phyloP scores from a whole-genome alignment of 2,113 vertebrate species.

The Phalacrocorax brasilianus region DNA sequence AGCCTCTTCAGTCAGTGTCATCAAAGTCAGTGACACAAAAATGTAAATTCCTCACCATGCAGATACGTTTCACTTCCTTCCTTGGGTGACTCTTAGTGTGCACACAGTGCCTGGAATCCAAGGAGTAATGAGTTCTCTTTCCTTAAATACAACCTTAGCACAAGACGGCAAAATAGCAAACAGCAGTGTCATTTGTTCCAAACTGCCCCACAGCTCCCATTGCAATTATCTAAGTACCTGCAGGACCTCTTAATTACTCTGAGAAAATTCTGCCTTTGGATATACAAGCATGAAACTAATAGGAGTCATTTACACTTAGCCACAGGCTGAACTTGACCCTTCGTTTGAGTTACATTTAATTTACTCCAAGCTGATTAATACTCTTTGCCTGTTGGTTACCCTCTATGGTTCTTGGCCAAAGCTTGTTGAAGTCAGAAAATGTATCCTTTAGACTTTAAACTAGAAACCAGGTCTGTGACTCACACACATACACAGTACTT shows the following conservation, averaged over 20 bases:
- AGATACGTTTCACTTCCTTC: neutral
- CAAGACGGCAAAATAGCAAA: neutral
- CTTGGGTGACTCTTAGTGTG: too few relatives aligned
- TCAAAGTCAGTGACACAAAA: neutral
- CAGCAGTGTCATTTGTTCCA: neutral
- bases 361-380: slow-evolving; percentile 1
- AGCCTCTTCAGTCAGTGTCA: neutral
- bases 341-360: neutral
- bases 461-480: neutral
- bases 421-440: neutral
- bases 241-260: slow-evolving; percentile 19
- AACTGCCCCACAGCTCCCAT: neutral
- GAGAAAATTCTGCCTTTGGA: slow-evolving; percentile 16
- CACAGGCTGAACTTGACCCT: slow-evolving; percentile 21
- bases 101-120: neutral
- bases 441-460: neutral
- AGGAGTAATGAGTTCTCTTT: neutral
- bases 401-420: neutral
- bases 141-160: neutral
- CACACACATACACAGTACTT: neutral
- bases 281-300: neutral
- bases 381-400: neutral
- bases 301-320: neutral
- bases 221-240: slow-evolving; percentile 15
- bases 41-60: neutral